Conservation (phyloP, 2,797 vertebrate species). For the Manis crassicaudata region DNA sequence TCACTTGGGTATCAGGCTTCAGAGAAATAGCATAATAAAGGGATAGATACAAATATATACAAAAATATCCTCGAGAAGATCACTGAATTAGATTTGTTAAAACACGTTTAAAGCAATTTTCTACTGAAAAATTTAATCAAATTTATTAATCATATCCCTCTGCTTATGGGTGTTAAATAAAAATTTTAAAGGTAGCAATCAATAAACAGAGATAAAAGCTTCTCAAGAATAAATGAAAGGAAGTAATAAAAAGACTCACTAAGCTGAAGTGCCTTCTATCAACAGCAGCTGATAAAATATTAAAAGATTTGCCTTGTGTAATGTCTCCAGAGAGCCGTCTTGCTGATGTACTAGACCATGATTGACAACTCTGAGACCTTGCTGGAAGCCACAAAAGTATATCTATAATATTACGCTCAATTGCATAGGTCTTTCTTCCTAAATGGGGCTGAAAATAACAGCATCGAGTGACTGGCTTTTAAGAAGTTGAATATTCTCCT, state of each 20-base stretch:
- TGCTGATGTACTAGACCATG: slow-evolving; percentile 62
- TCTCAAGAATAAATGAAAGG: slow-evolving; percentile 74
- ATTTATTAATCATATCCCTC: slow-evolving; percentile 65
- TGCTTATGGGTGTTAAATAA: slow-evolving; percentile 12
- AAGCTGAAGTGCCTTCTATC: slow-evolving; percentile 68
- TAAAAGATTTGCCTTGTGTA: slow-evolving; percentile 78
- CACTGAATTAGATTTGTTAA: slow-evolving; percentile 22
- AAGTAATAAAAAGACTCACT: slow-evolving; percentile 76
- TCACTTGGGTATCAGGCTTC: background rate
- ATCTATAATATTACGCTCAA: slow-evolving; percentile 59
- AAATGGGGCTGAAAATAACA: slow-evolving; percentile 66
- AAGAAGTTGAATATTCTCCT: slow-evolving; percentile 37
- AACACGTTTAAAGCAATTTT: slow-evolving; percentile 37
- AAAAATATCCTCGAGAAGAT: background rate
- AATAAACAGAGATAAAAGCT: slow-evolving; percentile 78
- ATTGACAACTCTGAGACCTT: slow-evolving; percentile 78
- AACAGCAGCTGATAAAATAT: slow-evolving; percentile 83
- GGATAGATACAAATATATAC: background rate
- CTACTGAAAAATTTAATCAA: slow-evolving; percentile 16
- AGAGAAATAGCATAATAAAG: slow-evolving; percentile 40
- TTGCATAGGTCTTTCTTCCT: slow-evolving; percentile 62
- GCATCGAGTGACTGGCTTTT: slow-evolving; percentile 66
- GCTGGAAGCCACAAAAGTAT: slow-evolving; percentile 68
- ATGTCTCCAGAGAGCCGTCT: slow-evolving; percentile 70
- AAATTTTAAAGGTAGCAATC: slow-evolving; percentile 67